Conservation (phyloP, 1,140 invertebrate genomes). For the Caenorhabditis inopinata region DNA sequence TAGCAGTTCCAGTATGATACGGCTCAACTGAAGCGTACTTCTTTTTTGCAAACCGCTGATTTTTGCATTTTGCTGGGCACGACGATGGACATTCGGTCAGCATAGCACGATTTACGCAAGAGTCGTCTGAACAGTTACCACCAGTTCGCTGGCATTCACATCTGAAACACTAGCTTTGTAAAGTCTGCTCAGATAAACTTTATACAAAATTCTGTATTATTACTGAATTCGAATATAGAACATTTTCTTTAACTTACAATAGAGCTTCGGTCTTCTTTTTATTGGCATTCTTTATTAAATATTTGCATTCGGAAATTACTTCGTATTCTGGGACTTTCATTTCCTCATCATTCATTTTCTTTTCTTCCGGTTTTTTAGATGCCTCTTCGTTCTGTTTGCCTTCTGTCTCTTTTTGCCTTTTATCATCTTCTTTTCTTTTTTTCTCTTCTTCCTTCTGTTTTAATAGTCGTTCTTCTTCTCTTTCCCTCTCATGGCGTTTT, state of each 20-base stretch:
- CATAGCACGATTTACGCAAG: constrained; percentile 35
- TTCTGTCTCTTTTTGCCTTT: not conserved
- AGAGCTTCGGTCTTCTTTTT: constrained; percentile 18
- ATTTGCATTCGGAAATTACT: not conserved
- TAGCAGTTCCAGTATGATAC: constrained; percentile 45
- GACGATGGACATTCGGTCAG: constrained; percentile 14
- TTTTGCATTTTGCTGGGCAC: constrained; percentile 12
- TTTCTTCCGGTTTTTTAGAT: not conserved
- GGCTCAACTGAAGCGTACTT: constrained; percentile 45
- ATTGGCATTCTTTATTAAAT: not conserved
- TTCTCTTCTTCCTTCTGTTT: not conserved
- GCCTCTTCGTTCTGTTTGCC: not conserved
- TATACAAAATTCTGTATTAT: too few species aligned
- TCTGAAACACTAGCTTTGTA: too few species aligned
- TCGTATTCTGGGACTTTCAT: constrained; percentile 14
- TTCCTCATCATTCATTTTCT: not conserved
- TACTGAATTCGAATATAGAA: too few species aligned
- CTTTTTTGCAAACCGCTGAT: constrained; percentile 20
- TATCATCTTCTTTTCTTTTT: not conserved
- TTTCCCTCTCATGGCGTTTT: not conserved
- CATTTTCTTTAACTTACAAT: constrained; percentile 11
- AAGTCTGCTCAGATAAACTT: too few species aligned
- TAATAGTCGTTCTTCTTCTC: not conserved
- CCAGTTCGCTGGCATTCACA: constrained; percentile 3
- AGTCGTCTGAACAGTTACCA: constrained; percentile 6